Conservation (phyloP, 1,140 invertebrate species). For the Rhynchophorus ferrugineus region DNA sequence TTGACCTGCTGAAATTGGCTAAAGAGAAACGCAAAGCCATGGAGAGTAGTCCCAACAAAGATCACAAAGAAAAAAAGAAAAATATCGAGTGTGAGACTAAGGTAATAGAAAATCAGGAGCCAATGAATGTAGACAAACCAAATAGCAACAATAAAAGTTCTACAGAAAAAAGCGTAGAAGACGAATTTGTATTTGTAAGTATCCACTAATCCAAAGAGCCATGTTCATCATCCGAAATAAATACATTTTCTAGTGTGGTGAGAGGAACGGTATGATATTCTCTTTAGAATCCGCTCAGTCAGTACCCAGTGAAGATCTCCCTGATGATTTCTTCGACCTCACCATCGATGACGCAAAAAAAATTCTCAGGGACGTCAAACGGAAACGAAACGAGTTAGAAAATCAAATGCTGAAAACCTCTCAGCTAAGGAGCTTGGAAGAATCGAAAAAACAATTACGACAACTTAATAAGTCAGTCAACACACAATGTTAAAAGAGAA, state of each 20-base stretch:
- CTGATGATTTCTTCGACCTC: constrained; percentile 78
- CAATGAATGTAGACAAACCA: constrained; percentile 24
- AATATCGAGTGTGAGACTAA: neutral
- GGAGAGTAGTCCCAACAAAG: constrained; percentile 5
- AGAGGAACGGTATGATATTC: constrained; percentile 62
- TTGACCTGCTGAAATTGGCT: constrained; percentile 29
- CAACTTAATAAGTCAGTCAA: constrained; percentile 49
- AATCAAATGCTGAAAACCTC: constrained; percentile 59
- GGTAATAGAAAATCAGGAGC: constrained; percentile 5
- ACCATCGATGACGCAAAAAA: constrained; percentile 68
- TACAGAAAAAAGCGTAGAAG: constrained; percentile 22
- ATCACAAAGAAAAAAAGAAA: constrained; percentile 11
- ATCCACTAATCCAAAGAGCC: neutral
- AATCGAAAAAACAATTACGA: constrained; percentile 50
- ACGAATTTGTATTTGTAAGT: constrained; percentile 39
- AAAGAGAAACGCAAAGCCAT: constrained; percentile 25
- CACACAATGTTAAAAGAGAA: neutral
- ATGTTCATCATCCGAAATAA: too few species aligned
- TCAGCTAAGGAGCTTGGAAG: constrained; percentile 52
- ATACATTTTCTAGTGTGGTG: constrained; percentile 47
- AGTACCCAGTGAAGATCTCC: constrained; percentile 52
- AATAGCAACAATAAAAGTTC: neutral
- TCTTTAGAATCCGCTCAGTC: constrained; percentile 51
- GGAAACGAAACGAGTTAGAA: constrained; percentile 51
- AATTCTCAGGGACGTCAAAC: constrained; percentile 62